Conservation (phyloP, 2,113 vertebrate genomes). For the Clinocottus analis region DNA sequence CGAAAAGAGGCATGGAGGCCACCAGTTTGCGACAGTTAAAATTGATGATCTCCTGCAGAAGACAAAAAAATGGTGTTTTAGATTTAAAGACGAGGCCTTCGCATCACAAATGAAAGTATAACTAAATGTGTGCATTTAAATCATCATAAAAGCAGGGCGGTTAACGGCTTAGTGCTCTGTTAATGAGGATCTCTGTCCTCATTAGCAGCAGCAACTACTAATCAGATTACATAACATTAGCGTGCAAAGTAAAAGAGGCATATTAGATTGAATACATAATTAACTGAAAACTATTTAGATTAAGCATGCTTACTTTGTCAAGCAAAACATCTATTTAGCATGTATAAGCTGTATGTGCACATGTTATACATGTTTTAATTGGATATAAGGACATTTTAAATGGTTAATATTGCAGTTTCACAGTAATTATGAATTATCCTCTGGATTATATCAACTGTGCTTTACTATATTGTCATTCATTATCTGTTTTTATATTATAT, state of each 20-base stretch:
- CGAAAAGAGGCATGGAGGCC: conserved; percentile 97
- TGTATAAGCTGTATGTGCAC: neutral
- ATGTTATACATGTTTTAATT: neutral
- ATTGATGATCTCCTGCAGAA: conserved; percentile 95
- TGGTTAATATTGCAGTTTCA: neutral
- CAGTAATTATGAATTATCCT: neutral
- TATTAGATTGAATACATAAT: conserved; percentile 59
- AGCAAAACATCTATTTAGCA: neutral
- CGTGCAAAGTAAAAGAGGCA: conserved; percentile 49
- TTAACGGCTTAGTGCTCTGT: conserved; percentile 58
- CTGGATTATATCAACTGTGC: neutral
- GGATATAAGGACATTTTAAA: neutral
- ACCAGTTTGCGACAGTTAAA: conserved; percentile 98
- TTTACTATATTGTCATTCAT: neutral
- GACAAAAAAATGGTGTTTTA: neutral
- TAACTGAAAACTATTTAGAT: conserved; percentile 46
- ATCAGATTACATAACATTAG: conserved; percentile 75
- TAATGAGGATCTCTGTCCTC: conserved; percentile 65
- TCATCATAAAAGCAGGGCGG: conserved; percentile 62
- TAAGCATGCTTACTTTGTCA: conserved; percentile 16
- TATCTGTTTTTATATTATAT: neutral
- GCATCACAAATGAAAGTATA: neutral
- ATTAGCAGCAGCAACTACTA: conserved; percentile 57
- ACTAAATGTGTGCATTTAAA: conserved; percentile 53
- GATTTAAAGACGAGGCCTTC: neutral